Evolutionary conservation across 2,888 invertebrate genomes (phyloP), one percentile per base, ranked within the genome.

Genomic region (Plagiodera versicolora): DNA sequence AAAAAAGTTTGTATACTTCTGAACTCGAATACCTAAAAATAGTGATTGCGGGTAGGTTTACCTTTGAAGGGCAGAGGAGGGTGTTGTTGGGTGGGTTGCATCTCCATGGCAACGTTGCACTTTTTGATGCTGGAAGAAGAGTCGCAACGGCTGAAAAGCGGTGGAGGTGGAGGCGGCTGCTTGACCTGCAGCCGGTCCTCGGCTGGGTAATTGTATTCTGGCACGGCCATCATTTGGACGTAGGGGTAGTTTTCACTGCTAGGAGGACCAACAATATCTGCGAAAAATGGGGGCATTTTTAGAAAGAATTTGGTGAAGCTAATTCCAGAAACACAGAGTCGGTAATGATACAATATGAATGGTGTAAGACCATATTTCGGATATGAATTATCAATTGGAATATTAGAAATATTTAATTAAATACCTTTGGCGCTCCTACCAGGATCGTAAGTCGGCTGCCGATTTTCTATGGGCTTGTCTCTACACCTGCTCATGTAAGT

Each of bases 181-280:
- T 71, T 67, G 47, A 61, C 61, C 57, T 78, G 81, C 30, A 10
- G 50, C 17, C 10, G 63, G 85, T 82, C 84, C 65, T 90, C 85
- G 65, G 87, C 84, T 0, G 94, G 94, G 81, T 95, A 95, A 71
- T 91, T 89, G 81, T 95, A 95, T 71, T 95, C 95, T 79, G 94
- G 94, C 18, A 86, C 87, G 65, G 90, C 86, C 48, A 89, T 88
- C 69, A 94, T 83, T 75, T 93, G 91, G 62, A 95, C 94, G 78
- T 94, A 94, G 24, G 92, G 89, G 80, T 91, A 92, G 68, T 88
- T 87, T 70, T 91, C 90, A 18, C 86, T 84, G 30, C n/a, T n/a
- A n/a, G n/a, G n/a, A n/a, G n/a, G n/a, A n/a, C n/a, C n/a, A n/a
- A n/a, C n/a, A n/a, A n/a, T n/a, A n/a, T n/a, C n/a, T n/a, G n/a